phyloP scores from a whole-genome alignment of 2,113 vertebrate species.

The Spermophilus dauricus region DNA sequence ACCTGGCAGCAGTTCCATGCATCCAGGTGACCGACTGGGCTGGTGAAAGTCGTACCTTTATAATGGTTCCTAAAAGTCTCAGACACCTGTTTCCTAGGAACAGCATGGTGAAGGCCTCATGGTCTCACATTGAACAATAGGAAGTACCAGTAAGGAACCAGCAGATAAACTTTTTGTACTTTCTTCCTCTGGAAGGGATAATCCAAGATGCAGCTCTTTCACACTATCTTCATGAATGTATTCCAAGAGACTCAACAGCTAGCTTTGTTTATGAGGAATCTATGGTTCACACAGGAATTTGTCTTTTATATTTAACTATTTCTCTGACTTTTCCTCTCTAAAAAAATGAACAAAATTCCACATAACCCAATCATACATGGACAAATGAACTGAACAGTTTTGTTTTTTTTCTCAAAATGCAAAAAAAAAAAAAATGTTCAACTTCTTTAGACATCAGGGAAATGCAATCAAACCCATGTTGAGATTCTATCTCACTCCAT shows the following conservation, averaged over 20 bases:
- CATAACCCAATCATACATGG: not conserved
- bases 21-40: fast-evolving
- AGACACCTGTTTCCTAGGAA: not conserved
- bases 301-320: not conserved
- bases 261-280: not conserved
- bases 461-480: too few species aligned
- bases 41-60: not conserved
- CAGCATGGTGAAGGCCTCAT: not conserved
- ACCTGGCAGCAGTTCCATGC: fast-evolving
- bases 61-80: not conserved
- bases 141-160: not conserved
- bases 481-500: too few species aligned
- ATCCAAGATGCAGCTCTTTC: not conserved
- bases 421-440: not conserved
- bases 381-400: not conserved
- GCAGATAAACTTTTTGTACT: not conserved
- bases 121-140: not conserved
- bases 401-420: not conserved
- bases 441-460: not conserved
- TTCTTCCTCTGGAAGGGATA: not conserved
- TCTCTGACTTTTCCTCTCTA: not conserved
- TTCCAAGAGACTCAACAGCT: not conserved
- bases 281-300: not conserved
- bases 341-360: not conserved
- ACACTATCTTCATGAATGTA: not conserved